phyloP scores from a whole-genome alignment of 1,140 invertebrate species.

The Drosophila ambigua region DNA sequence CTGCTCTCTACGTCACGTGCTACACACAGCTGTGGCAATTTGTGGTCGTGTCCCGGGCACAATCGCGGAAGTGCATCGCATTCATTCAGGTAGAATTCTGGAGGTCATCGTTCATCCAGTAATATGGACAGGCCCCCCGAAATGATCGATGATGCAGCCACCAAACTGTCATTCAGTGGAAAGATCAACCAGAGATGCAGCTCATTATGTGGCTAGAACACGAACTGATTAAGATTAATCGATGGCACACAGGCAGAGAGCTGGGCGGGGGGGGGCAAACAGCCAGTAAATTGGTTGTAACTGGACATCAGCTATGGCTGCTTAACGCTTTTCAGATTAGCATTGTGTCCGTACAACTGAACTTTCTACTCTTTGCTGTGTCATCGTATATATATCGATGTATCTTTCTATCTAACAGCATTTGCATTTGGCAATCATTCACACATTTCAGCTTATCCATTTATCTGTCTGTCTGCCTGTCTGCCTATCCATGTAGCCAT shows the following conservation, averaged over 20 bases:
- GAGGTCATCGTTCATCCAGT: slow-evolving; percentile 13
- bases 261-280: background rate
- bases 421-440: slow-evolving; percentile 1
- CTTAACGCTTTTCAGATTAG: no score
- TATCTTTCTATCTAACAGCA: slow-evolving; percentile 3
- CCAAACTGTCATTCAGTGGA: slow-evolving; percentile 9
- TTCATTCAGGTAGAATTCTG: slow-evolving; percentile 7
- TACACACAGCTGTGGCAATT: slow-evolving; percentile 25
- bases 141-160: slow-evolving; percentile 25
- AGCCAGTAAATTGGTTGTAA: background rate
- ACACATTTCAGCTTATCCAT: slow-evolving; percentile 13
- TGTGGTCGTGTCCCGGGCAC: no score
- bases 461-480: slow-evolving; percentile 12
- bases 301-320: background rate
- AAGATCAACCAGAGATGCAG: slow-evolving; percentile 19
- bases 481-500: slow-evolving; percentile 11
- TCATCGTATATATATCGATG: no score
- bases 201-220: slow-evolving; percentile 8
- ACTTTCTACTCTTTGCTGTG: slow-evolving; percentile 1
- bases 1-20: slow-evolving; percentile 20
- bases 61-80: background rate
- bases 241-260: slow-evolving; percentile 14
- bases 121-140: slow-evolving; percentile 23
- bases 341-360: slow-evolving; percentile 6
- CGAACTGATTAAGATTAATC: slow-evolving; percentile 40